These are phyloP conservation scores for Erethizon dorsatum DNA, from an alignment of 2,797 vertebrate genomes.

Conservation along the genomic window DNA sequence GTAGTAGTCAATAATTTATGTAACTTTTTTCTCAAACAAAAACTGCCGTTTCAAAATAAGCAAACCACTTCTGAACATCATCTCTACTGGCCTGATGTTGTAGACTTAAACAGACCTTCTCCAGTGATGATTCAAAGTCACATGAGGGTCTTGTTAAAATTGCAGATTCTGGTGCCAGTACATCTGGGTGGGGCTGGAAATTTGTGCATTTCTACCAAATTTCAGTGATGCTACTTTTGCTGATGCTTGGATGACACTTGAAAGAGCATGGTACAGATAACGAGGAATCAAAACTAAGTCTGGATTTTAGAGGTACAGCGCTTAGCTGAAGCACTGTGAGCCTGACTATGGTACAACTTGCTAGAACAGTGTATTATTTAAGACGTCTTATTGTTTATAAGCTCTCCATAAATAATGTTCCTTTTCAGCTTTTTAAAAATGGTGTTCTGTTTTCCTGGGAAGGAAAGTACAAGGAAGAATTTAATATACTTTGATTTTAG, in stretches of 20 bases:
- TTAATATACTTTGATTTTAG: constrained; percentile 67
- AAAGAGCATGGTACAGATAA: constrained; percentile 12
- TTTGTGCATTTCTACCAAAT: neutral
- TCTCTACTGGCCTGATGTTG: neutral
- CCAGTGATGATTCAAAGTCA: neutral
- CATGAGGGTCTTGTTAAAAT: neutral
- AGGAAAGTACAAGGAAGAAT: constrained; percentile 40
- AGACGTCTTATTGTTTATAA: constrained; percentile 57
- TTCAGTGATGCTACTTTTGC: neutral
- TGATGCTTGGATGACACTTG: neutral
- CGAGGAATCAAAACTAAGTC: constrained; percentile 11
- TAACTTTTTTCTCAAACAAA: constrained; percentile 32
- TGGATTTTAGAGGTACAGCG: constrained; percentile 38
- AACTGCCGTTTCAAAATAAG: constrained; percentile 66
- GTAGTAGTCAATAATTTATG: constrained; percentile 10
- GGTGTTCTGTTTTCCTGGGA: constrained; percentile 49
- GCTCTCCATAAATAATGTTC: constrained; percentile 51
- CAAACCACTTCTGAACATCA: constrained; percentile 47
- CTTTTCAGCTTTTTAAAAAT: constrained; percentile 14
- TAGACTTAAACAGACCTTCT: neutral
- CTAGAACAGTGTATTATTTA: constrained; percentile 53
- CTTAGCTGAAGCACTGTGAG: neutral
- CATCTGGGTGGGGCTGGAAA: neutral
- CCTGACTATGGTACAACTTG: neutral
- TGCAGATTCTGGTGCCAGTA: neutral